A percentile compares a stretch with the other conserved stretches of the same genome.
phyloP scores from a whole-genome alignment of 2,113 vertebrate species.

The Erythrocercus mccallii region DNA sequence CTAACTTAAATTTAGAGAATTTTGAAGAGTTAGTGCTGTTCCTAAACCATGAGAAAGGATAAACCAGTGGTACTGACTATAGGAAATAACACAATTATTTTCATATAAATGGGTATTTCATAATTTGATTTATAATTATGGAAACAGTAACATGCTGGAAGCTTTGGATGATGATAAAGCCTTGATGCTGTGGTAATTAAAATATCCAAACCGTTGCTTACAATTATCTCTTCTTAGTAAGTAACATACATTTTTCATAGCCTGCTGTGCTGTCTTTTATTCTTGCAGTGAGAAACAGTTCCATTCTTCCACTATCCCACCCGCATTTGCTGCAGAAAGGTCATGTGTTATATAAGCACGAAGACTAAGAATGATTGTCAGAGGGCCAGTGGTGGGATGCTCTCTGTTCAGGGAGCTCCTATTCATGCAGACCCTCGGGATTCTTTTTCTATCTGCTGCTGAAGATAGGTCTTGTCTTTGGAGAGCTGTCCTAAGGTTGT shows the following conservation, averaged over 20 bases:
- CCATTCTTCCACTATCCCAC: not conserved
- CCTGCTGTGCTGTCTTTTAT: constrained; percentile 27
- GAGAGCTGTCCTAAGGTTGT: not conserved
- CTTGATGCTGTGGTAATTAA: not conserved
- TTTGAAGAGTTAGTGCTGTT: not conserved
- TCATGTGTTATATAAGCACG: constrained; percentile 7
- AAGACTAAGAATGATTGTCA: constrained; percentile 13
- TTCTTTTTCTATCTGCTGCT: not conserved
- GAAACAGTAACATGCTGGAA: not conserved
- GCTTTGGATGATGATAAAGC: not conserved
- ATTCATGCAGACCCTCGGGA: not conserved
- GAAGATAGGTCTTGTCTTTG: not conserved
- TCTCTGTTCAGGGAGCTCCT: not conserved
- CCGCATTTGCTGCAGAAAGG: not conserved
- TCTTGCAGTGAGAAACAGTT: constrained; percentile 13
- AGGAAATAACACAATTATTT: not conserved
- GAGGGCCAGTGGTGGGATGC: constrained; percentile 4
- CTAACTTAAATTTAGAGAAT: not conserved
- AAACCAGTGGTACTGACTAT: not conserved
- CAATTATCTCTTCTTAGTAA: constrained; percentile 19
- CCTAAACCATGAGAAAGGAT: not conserved
- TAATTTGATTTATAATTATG: not conserved
- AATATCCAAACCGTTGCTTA: not conserved
- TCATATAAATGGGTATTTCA: not conserved
- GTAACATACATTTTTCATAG: constrained; percentile 20